Evolutionary conservation across 2,113 vertebrate genomes (phyloP).

Genomic region (Heterocephalus glaber): DNA sequence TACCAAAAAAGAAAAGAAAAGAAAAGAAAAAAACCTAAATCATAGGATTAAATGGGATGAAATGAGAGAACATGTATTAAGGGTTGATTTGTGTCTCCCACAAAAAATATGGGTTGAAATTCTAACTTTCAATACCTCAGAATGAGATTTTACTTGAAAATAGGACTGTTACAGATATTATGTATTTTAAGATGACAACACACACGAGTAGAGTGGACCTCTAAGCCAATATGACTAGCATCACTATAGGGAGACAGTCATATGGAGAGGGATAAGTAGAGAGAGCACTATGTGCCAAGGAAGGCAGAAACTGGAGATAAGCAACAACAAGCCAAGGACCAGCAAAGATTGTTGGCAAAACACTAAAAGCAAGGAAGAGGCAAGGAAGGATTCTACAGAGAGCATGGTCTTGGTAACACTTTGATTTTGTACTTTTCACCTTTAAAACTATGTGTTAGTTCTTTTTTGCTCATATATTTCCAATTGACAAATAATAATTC

Average conservation of each 20-base stretch:
- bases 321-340: neutral
- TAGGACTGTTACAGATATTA: neutral
- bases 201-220: neutral
- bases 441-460: neutral
- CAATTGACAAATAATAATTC: neutral
- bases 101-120: neutral
- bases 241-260: neutral
- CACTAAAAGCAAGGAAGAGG: neutral
- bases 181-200: neutral
- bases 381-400: neutral
- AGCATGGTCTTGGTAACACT: neutral
- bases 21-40: conserved; percentile 42
- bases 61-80: neutral
- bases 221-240: neutral
- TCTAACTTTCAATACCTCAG: neutral
- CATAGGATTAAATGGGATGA: neutral
- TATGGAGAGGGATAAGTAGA: neutral
- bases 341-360: neutral
- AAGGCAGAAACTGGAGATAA: neutral
- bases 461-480: neutral
- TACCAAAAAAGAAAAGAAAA: too few species aligned
- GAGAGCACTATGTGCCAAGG: neutral
- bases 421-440: neutral
- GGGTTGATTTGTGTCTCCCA: neutral
- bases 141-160: conserved; percentile 6